A percentile compares a stretch with the other conserved stretches of the same genome.
phyloP scores from a whole-genome alignment of 2,113 vertebrate genomes.

The Cygnus atratus region DNA sequence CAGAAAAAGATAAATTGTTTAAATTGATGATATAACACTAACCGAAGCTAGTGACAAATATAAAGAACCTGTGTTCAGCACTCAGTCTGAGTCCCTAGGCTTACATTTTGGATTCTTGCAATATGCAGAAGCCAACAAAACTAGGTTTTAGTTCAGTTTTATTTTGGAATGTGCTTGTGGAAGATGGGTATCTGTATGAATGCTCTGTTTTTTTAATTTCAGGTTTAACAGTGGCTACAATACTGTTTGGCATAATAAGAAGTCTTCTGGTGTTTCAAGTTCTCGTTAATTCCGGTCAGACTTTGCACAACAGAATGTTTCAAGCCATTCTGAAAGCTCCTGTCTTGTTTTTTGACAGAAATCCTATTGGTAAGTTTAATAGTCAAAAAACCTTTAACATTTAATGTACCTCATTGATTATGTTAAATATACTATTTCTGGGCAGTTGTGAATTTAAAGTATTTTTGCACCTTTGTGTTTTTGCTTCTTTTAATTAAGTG shows the following conservation, averaged over 20 bases:
- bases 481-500: background rate
- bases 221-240: slow-evolving; percentile 84
- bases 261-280: slow-evolving; percentile 83
- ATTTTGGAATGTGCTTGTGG: background rate
- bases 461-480: background rate
- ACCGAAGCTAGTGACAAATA: background rate
- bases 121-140: background rate
- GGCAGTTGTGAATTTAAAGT: background rate
- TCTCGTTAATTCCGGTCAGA: slow-evolving; percentile 83
- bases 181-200: background rate
- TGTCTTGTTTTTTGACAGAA: slow-evolving; percentile 91
- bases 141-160: background rate
- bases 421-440: background rate
- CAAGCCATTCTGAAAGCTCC: slow-evolving; percentile 85
- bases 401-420: background rate
- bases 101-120: background rate
- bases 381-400: background rate
- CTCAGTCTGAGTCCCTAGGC: background rate
- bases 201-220: slow-evolving; percentile 20
- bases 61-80: background rate
- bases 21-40: background rate
- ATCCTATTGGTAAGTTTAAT: slow-evolving; percentile 88
- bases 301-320: slow-evolving; percentile 92
- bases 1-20: background rate
- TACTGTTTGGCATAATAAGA: slow-evolving; percentile 85